These are phyloP conservation scores for Psittacula cyanocephala DNA, from an alignment of 2,113 vertebrate genomes.

Conservation along the genomic window DNA sequence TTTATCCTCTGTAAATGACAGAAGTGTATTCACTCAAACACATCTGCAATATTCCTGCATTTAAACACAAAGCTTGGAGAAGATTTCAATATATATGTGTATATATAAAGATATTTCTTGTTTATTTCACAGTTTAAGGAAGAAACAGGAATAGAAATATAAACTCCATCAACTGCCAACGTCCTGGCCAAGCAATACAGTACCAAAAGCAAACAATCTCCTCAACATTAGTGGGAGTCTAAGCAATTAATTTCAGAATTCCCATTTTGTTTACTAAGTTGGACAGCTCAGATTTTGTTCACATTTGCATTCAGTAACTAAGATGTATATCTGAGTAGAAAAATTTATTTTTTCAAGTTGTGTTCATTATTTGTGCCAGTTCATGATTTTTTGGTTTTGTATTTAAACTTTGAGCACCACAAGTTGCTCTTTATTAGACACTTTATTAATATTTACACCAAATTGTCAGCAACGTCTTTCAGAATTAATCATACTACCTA, in stretches of 20 bases:
- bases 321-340: neutral
- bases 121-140: neutral
- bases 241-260: neutral
- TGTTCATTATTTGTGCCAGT: neutral
- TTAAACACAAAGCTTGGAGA: neutral
- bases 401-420: neutral
- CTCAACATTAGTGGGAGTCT: neutral
- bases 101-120: neutral
- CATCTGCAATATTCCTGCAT: neutral
- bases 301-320: neutral
- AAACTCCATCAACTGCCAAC: neutral
- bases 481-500: neutral
- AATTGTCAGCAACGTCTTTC: neutral
- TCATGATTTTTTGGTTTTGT: neutral
- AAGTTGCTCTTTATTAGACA: neutral
- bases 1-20: neutral
- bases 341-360: neutral
- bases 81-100: neutral
- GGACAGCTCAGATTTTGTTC: neutral
- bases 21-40: neutral
- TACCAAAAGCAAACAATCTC: neutral
- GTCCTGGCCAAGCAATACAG: neutral
- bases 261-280: neutral
- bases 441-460: neutral
- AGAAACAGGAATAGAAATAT: neutral